Evolutionary conservation across 2,888 invertebrate species (phyloP), one percentile per base, ranked within the genome.

Genomic region (Melieria crassipennis): DNA sequence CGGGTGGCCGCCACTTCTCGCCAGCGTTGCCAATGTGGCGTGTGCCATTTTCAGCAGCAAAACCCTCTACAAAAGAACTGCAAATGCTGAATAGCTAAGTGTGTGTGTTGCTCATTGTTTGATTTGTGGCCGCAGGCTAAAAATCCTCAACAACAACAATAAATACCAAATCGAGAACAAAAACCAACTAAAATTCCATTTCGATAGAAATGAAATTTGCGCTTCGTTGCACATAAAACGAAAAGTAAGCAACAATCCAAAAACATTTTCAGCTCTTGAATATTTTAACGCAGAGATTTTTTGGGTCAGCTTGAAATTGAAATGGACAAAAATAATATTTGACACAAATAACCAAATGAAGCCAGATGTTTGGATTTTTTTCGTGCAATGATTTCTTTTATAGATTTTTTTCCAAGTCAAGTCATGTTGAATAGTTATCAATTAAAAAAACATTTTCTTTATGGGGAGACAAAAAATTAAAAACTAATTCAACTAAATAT

Each of bases 41-140:
- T 65, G 65, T 65, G 65, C 65, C 65, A 65, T 65, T 65, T 65
- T 5, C 11, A 45, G 56, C 56, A 7, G 16, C 11, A 9, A 63
- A 48, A 46, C 30, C 30, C 11, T 7, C 7, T 46, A 48, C 16
- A 46, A 11, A 13, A 63, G 11, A 46, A 11, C 63, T 13, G 48
- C 7, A 63, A 48, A 48, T 48, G 48, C 63, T 30, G 30, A 46
- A 46, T 4, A 5, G 3, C 47, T 16, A 43, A 46, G 5, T 45
- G 43, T 30, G 9, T 43, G 11, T 65, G 9, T 52, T 55, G 43
- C 13, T 43, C 43, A 42, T 65, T 70, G 70, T 65, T 65, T 70
- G 56, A 60, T 61, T 70, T 70, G 65, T 70, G 65, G 65, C 70
- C 70, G 70, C 65, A 70, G 70, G 70, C 70, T 11, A 61, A 46